phyloP scores from a whole-genome alignment of 2,113 vertebrate genomes.

The Girardinichthys multiradiatus region DNA sequence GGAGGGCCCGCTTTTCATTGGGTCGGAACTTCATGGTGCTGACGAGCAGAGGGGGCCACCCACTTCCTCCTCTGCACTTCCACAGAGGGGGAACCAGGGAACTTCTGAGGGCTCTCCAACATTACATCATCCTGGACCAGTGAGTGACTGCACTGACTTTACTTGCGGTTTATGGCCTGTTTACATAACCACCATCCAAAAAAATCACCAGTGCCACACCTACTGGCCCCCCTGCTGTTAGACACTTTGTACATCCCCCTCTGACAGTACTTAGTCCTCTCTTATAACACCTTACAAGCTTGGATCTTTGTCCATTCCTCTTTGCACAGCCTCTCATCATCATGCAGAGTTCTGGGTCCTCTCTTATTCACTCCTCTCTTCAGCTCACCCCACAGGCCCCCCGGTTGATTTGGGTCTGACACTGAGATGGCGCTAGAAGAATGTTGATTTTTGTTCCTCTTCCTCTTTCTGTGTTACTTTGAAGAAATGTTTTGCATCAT shows the following conservation, averaged over 20 bases:
- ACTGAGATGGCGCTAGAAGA: not conserved
- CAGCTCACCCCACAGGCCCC: too few relatives aligned
- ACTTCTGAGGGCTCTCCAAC: constrained; percentile 84
- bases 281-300: too few relatives aligned
- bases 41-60: constrained; percentile 87
- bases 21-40: constrained; percentile 90
- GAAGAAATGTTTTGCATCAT: not conserved
- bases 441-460: not conserved
- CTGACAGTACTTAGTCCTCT: too few relatives aligned
- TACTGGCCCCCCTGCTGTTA: too few relatives aligned
- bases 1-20: constrained; percentile 87
- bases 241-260: too few relatives aligned
- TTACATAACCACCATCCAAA: not conserved
- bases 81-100: constrained; percentile 89
- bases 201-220: too few relatives aligned
- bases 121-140: constrained; percentile 86
- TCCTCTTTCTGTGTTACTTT: not conserved
- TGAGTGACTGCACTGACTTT: too few relatives aligned
- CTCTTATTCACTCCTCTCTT: too few relatives aligned
- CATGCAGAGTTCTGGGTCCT: not conserved
- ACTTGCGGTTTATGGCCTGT: too few relatives aligned
- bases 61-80: constrained; percentile 89
- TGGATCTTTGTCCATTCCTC: too few relatives aligned
- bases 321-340: not conserved
- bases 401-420: too few relatives aligned